Evolutionary conservation across 2,113 vertebrate species (phyloP), one percentile per base, ranked within the genome.

Genomic region (Chionodraco myersi): DNA sequence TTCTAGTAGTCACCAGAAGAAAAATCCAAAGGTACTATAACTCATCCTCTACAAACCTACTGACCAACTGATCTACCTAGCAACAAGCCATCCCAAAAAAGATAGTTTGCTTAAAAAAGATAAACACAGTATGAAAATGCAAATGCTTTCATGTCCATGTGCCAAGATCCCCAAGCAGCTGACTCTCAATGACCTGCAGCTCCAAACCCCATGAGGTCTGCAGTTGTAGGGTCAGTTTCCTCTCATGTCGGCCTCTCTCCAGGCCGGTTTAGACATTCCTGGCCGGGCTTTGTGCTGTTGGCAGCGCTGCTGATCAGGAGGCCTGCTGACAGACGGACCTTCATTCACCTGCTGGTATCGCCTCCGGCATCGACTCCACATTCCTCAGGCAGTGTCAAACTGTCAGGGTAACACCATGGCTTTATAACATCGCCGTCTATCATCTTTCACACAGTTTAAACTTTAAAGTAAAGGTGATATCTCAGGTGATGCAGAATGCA

Each of bases 341-440:
- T 87, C 91, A 85, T 88, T 89, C 86, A 91, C 91, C 92, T 92
- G 91, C 85, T 69, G 75, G 51, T 89, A 91, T 90, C 80, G 56
- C 88, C 85, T 66, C 77, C 69, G 63, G 86, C 88, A 89, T 90
- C 87, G 14, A 49, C 56, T 84, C 67, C 82, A 79, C 92, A 94
- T 94, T 94, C 92, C 88, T 87, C 72, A 51, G 77, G 49, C 64
- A 58, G 85, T 34, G 66, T 80, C 69, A 68, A 47, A 84, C 82
- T 84, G 90, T 88, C 79, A 82, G 62, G 83, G n/a, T 76, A 65
- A 63, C 83, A 75, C 70, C 26, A 13, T 48, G 58, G 23, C 67
- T 75, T 85, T 78, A 82, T 82, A 83, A 86, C 68, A 80, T 49
- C 73, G 77, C 52, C 60, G 49, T 84, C 72, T 75, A 45, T 83